Evolutionary conservation across 2,888 invertebrate genomes (phyloP).

Genomic region (Xestia c-nigrum): DNA sequence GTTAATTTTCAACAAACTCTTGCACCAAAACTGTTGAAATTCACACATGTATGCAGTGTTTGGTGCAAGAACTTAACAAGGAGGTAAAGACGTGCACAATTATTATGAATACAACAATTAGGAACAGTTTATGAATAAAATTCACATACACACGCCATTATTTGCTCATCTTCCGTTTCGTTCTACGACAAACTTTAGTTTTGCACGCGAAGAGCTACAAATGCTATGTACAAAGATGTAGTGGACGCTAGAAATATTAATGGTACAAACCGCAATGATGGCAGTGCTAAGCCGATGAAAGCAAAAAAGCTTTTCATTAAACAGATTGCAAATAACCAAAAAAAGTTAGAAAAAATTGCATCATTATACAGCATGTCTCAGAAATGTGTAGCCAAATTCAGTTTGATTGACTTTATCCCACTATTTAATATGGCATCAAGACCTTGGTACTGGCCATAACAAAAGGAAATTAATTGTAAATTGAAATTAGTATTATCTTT

Average conservation of each 20-base stretch:
- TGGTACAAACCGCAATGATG: not conserved
- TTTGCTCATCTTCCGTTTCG: constrained; percentile 74
- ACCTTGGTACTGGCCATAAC: no score
- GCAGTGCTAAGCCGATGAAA: not conserved
- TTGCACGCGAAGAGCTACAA: constrained; percentile 74
- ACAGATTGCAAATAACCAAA: not conserved
- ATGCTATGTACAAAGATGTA: constrained; percentile 62
- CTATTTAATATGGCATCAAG: no score
- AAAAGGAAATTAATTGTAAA: no score
- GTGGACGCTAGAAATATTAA: constrained; percentile 35
- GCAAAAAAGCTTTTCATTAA: not conserved
- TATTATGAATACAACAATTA: constrained; percentile 64
- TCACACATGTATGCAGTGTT: not conserved
- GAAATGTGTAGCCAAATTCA: no score
- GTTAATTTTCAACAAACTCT: constrained; percentile 8
- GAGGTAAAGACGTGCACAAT: constrained; percentile 56
- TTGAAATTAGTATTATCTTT: no score
- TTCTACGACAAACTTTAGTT: constrained; percentile 73
- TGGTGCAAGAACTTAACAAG: constrained; percentile 33
- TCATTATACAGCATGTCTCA: not conserved
- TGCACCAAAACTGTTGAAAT: constrained; percentile 19
- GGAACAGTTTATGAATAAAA: constrained; percentile 67
- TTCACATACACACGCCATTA: constrained; percentile 70
- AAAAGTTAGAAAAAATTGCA: not conserved
- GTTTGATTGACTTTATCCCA: no score